Conservation (phyloP, 2,888 invertebrate genomes). For the Stenichneumon culpator region DNA sequence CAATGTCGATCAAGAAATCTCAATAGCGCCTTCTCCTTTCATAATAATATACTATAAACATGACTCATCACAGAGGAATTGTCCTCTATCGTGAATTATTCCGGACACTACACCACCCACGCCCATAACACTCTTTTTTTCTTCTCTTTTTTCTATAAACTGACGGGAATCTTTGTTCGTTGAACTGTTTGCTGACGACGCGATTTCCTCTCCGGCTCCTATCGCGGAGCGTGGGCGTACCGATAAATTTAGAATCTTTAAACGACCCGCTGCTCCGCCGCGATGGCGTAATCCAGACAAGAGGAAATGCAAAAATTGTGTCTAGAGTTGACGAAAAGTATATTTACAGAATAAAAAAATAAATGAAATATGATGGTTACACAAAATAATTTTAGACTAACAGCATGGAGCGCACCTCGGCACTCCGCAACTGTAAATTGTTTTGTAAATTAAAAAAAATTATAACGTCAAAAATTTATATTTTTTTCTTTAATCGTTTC, state of each 20-base stretch:
- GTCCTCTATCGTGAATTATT: not conserved
- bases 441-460: too few relatives aligned
- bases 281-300: not conserved
- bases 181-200: constrained; percentile 4
- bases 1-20: too few relatives aligned
- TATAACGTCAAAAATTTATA: too few relatives aligned
- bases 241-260: constrained; percentile 37
- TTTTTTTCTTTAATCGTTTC: too few relatives aligned
- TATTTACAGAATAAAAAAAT: not conserved
- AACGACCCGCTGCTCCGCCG: not conserved
- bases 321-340: not conserved
- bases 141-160: not conserved
- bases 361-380: not conserved
- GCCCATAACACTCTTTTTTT: not conserved
- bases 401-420: too few relatives aligned
- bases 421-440: too few relatives aligned
- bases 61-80: too few relatives aligned
- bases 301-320: not conserved
- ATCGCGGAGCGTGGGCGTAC: constrained; percentile 21
- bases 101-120: not conserved
- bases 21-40: too few relatives aligned
- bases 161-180: not conserved
- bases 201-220: constrained; percentile 8
- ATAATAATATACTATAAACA: too few relatives aligned
- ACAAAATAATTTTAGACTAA: too few relatives aligned